Conservation (phyloP, 2,888 invertebrate species). For the Drepanosiphum platanoidis region DNA sequence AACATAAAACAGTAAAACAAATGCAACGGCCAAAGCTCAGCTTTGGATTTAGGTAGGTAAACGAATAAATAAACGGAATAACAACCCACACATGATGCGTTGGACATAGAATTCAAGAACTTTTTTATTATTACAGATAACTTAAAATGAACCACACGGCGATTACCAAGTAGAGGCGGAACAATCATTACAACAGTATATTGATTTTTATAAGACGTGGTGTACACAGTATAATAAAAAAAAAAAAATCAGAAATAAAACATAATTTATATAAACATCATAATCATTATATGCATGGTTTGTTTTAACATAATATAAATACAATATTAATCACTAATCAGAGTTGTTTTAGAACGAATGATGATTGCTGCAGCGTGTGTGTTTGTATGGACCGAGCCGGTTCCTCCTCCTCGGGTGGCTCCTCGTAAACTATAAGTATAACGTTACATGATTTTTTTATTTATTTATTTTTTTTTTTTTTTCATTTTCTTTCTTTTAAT, state of each 20-base stretch:
- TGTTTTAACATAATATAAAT: background rate
- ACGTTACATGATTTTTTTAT: conserved; percentile 15
- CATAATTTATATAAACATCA: conserved; percentile 19
- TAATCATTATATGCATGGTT: conserved; percentile 16
- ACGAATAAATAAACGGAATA: background rate
- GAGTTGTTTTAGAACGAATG: background rate
- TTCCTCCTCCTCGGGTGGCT: background rate
- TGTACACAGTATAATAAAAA: background rate
- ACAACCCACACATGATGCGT: background rate
- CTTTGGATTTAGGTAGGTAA: background rate
- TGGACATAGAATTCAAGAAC: background rate
- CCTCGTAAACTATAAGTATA: conserved; percentile 5
- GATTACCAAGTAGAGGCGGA: background rate
- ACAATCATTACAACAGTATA: background rate
- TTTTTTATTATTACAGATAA: background rate
- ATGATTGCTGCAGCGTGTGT: background rate
- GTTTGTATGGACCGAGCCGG: background rate
- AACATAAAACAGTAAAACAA: too few relatives aligned
- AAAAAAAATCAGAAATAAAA: conserved; percentile 2
- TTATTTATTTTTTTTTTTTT: too few relatives aligned
- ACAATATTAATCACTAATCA: background rate
- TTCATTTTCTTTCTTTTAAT: too few relatives aligned
- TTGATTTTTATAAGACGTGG: background rate
- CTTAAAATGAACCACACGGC: conserved; percentile 7
- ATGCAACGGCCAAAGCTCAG: too few relatives aligned